Percentiles rank a stretch among this genome's conserved stretches.
phyloP scores from a whole-genome alignment of 2,888 invertebrate species.

The Aphidius colemani region DNA sequence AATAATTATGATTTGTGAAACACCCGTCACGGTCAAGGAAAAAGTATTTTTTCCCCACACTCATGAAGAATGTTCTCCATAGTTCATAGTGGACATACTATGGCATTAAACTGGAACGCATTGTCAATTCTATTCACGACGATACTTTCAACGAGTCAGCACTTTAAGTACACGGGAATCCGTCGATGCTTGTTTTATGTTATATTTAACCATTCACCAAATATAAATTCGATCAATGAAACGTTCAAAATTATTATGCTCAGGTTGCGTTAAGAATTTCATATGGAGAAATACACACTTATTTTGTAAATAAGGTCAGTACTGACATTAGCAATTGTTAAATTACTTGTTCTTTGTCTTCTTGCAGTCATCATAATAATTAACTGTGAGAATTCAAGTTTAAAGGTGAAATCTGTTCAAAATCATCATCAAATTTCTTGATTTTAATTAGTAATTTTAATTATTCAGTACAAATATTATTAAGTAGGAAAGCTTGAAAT shows the following conservation, averaged over 20 bases:
- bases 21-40: slow-evolving; percentile 25
- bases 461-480: too few relatives aligned
- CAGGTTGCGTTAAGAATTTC: slow-evolving; percentile 31
- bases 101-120: slow-evolving; percentile 16
- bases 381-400: slow-evolving; percentile 38
- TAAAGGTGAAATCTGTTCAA: slow-evolving; percentile 34
- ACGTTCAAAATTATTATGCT: slow-evolving; percentile 23
- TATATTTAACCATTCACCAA: slow-evolving; percentile 39
- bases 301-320: background rate
- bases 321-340: too few relatives aligned
- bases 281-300: slow-evolving; percentile 27
- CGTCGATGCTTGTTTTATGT: slow-evolving; percentile 40
- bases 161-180: slow-evolving; percentile 31
- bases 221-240: slow-evolving; percentile 22
- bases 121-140: slow-evolving; percentile 31
- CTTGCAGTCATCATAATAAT: slow-evolving; percentile 24
- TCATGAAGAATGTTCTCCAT: slow-evolving; percentile 9
- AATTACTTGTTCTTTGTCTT: background rate
- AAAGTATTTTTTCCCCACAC: slow-evolving; percentile 23
- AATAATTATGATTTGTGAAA: too few relatives aligned
- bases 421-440: too few relatives aligned
- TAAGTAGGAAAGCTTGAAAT: too few relatives aligned
- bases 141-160: slow-evolving; percentile 32
- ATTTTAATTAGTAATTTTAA: too few relatives aligned
- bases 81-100: too few relatives aligned